A percentile compares a stretch with the other conserved stretches of the same genome.
Conservation (phyloP, 1,140 invertebrate genomes). For the Mya arenaria region DNA sequence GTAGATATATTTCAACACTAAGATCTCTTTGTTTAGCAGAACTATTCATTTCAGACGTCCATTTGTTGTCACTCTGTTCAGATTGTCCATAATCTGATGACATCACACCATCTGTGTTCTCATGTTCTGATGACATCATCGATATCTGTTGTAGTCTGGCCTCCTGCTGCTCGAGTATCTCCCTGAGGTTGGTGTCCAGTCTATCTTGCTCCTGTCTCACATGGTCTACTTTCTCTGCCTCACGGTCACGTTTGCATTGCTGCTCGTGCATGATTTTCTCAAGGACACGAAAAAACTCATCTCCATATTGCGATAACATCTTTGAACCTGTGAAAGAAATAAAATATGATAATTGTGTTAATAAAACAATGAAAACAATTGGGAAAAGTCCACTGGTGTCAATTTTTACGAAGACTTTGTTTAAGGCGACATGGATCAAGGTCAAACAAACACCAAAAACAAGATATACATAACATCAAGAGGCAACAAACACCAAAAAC, state of each 20-base stretch:
- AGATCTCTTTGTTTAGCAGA: too few species aligned
- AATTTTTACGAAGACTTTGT: too few species aligned
- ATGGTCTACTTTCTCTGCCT: constrained; percentile 46
- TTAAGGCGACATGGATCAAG: too few species aligned
- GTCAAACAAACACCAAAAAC: too few species aligned
- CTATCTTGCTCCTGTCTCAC: constrained; percentile 54
- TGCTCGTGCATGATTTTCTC: constrained; percentile 59
- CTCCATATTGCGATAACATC: constrained; percentile 62
- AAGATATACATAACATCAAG: too few species aligned
- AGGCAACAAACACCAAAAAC: too few species aligned
- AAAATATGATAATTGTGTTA: neutral
- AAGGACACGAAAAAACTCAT: constrained; percentile 59
- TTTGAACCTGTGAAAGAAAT: constrained; percentile 33
- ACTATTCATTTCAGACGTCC: too few species aligned
- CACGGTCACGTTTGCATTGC: constrained; percentile 58
- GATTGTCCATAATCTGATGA: constrained; percentile 9
- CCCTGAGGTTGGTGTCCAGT: constrained; percentile 54
- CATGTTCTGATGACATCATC: constrained; percentile 18
- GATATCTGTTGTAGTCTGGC: constrained; percentile 31
- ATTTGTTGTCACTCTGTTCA: too few species aligned
- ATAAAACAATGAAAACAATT: neutral
- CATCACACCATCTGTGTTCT: neutral
- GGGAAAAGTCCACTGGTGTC: neutral
- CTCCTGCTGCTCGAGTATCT: constrained; percentile 64
- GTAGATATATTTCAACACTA: too few species aligned